Evolutionary conservation across 2,888 invertebrate species (phyloP), one percentile per base, ranked within the genome.

Genomic region (Adineta ricciae): DNA sequence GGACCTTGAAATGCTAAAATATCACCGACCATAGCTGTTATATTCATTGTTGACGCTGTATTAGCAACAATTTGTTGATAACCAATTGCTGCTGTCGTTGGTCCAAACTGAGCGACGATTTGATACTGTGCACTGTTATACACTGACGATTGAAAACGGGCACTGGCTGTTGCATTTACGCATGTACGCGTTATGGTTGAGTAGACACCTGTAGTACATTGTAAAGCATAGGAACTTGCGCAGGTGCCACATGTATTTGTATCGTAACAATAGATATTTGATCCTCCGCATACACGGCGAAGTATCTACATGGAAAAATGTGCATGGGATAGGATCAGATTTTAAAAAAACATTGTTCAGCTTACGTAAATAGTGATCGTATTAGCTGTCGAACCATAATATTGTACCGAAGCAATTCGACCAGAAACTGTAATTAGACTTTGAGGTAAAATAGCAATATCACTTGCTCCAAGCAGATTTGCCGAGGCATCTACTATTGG

Each of bases 191-290:
- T 41, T n/a, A 41, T 21, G 21, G 78, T 41, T 24, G 78, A 78
- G 41, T 78, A 78, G 11, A n/a, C 32, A 78, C 41, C n/a, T 24
- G 38, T 19, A n/a, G 41, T 0, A 78, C 78, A 78, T 78, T 78
- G 78, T n/a, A 78, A 41, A 1, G 41, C n/a, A 38, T 41, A 41
- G 9, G 78, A 24, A 41, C 24, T n/a, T 21, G 19, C 1, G 41
- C 78, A 78, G 41, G 2, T 78, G n/a, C 78, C 78, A 78, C 78
- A 78, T 21, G 38, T 78, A 78, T 78, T 78, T 21, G n/a, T n/a
- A 78, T 78, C 78, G 41, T 78, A 78, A 78, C 78, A 78, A 78
- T 78, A 78, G 0, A n/a, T 41, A 11, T 2, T 7, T 41, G 41
- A 24, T 41, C 41, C 9, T 41, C 2, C 14, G 41, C 78, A 78